These are phyloP conservation scores for Nothocercus julius DNA, from an alignment of 2,113 vertebrate genomes.

Conservation along the genomic window DNA sequence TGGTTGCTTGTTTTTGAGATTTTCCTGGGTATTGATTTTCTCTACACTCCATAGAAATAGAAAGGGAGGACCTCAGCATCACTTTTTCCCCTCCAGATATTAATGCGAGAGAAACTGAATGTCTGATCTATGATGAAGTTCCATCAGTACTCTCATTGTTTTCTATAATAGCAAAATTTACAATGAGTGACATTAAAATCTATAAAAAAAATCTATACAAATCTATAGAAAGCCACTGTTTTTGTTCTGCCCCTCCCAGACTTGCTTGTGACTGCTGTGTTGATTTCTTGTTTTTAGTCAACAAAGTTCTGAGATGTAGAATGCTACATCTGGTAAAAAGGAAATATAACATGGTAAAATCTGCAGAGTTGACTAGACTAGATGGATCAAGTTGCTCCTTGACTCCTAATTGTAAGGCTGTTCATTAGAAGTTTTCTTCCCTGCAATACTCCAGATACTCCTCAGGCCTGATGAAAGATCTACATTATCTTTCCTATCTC, in stretches of 20 bases:
- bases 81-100: not conserved
- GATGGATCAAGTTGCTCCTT: not conserved
- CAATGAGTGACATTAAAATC: not conserved
- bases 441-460: not conserved
- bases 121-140: not conserved
- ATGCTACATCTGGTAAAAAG: not conserved
- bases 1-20: not conserved
- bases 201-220: too few relatives aligned
- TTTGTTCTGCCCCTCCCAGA: not conserved
- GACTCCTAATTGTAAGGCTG: not conserved
- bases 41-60: not conserved
- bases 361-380: not conserved
- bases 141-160: not conserved
- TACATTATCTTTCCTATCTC: not conserved
- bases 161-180: accelerated
- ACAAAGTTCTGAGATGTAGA: not conserved
- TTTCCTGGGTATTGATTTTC: not conserved
- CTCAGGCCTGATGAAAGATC: not conserved
- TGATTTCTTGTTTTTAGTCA: not conserved
- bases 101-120: not conserved
- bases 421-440: not conserved
- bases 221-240: not conserved
- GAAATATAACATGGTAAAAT: not conserved
- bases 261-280: not conserved
- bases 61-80: not conserved